Evolutionary conservation across 1,140 invertebrate genomes (phyloP).

Genomic region (Heliconius hewitsoni): DNA sequence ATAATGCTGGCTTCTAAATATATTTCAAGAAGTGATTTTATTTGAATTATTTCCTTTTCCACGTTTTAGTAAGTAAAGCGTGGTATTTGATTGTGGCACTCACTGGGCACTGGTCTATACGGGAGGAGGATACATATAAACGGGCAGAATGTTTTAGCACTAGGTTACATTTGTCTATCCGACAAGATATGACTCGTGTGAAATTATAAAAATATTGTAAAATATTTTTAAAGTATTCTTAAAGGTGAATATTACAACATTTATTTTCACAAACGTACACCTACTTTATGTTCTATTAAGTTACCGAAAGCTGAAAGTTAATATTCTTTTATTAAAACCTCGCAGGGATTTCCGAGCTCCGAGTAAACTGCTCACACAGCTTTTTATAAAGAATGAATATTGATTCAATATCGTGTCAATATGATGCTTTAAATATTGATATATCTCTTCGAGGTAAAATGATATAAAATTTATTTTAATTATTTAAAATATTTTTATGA

Average conservation of each 20-base stretch:
- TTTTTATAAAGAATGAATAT: constrained; percentile 3
- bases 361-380: neutral
- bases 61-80: too few species aligned
- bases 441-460: neutral
- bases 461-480: neutral
- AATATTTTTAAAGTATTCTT: too few species aligned
- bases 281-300: neutral
- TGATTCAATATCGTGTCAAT: constrained; percentile 6
- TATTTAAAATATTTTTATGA: neutral
- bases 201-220: too few species aligned
- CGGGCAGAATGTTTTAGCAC: too few species aligned
- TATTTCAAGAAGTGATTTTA: too few species aligned
- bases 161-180: too few species aligned
- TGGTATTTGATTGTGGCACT: too few species aligned
- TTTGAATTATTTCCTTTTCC: too few species aligned
- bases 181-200: too few species aligned
- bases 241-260: neutral
- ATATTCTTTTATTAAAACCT: constrained; percentile 5
- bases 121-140: too few species aligned
- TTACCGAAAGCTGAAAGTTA: neutral
- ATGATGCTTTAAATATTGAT: neutral
- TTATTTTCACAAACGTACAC: neutral
- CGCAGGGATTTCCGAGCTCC: constrained; percentile 3
- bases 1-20: too few species aligned
- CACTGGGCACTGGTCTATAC: too few species aligned